Evolutionary conservation across 2,888 invertebrate genomes (phyloP).

Genomic region (Blera fallax): DNA sequence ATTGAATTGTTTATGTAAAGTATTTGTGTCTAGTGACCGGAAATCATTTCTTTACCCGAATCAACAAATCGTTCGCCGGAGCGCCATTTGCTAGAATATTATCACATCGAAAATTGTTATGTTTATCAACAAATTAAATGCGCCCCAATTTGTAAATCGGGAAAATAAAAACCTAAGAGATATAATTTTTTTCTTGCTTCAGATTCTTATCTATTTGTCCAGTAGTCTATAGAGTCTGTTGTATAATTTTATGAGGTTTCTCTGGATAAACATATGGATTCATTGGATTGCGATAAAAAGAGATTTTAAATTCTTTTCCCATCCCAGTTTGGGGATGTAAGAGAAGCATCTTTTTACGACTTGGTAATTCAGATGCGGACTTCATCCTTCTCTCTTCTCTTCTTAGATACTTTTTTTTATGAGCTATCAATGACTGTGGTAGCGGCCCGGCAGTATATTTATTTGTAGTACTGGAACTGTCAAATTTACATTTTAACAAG

Average conservation of each 20-base stretch:
- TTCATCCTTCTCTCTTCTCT: neutral
- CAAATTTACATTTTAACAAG: constrained; percentile 17
- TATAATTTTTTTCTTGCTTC: neutral
- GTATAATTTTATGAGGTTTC: constrained; percentile 5
- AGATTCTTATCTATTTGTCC: neutral
- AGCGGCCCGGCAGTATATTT: neutral
- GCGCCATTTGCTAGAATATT: neutral
- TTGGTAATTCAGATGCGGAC: constrained; percentile 2
- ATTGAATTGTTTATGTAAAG: too few species aligned
- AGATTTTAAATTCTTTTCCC: neutral
- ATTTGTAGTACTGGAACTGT: neutral
- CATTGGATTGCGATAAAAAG: constrained; percentile 13
- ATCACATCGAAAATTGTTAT: neutral
- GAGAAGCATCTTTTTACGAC: constrained; percentile 13
- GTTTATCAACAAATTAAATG: neutral
- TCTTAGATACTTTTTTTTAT: neutral
- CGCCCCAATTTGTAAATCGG: neutral
- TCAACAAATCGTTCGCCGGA: neutral
- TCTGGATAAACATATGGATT: neutral
- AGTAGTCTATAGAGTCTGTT: neutral
- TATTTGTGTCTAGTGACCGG: neutral
- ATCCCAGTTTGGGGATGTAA: neutral
- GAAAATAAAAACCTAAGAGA: neutral
- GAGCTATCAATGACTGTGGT: constrained; percentile 2
- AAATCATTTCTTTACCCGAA: neutral